Base-by-base conservation (phyloP, 2,113 vertebrate genomes). In the Bubo bubo region DNA sequence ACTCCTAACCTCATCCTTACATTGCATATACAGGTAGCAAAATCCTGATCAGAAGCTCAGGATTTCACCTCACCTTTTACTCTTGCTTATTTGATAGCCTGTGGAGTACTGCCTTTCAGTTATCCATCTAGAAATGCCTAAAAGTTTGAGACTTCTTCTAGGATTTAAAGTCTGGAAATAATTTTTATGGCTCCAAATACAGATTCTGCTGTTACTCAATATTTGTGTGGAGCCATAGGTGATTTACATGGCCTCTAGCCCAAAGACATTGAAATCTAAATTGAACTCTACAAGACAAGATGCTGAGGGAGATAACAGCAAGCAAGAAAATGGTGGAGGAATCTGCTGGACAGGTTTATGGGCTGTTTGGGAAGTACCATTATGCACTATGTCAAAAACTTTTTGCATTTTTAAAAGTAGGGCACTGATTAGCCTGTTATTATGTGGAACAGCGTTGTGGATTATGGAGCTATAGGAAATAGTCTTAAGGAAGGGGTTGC, bases 371-470 rank as follows among this genome's bases (percentile, higher is more conserved):
- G 59, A 83, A 88, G 62, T 74, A 58, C 55, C 13, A 8, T 64
- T 68, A 53, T 20, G 27, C 27, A 79, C 41, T 45, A 58, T 5
- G 63, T 83, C 32, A 92, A 81, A 80, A 90, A 92, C 37, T 81
- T 92, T 53, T 83, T 70, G 19, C 77, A 20, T 94, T 93, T 93
- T 53, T 88, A 21, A 71, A 96, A 96, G 88, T 77, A 96, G 96
- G 93, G 73, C 95, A 90, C 30, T 96, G 94, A 96, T 96, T 96
- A 96, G 93, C 70, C 73, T 87, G 73, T 79, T 96, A 59, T 68
- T 96, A 82, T 68, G 80, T 91, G 80, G 77, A 94, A 89, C 85
- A 85, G 74, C 2, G 2, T 50, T 85, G 81, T 93, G 89, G 93
- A 96, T 96, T 96, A 95, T 34, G 53, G 62, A 94, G 77, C 81